phyloP scores from a whole-genome alignment of 2,797 vertebrate genomes.

The Myioborus melanocephalus region DNA sequence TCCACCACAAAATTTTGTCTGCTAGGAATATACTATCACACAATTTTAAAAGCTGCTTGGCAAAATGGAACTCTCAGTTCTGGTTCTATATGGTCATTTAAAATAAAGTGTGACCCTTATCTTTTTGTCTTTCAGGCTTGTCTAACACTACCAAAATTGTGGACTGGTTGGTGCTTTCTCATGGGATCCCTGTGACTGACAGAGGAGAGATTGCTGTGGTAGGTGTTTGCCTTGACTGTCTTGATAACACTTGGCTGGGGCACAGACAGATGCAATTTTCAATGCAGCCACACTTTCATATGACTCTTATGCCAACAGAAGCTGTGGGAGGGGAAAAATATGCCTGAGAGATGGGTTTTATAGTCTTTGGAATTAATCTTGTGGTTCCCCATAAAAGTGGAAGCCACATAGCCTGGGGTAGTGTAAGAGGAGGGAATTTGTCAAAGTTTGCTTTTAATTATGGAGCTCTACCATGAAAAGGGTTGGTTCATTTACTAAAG shows the following conservation, averaged over 20 bases:
- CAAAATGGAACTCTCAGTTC: background rate
- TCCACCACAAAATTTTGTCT: background rate
- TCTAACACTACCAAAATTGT: background rate
- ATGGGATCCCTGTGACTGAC: slow-evolving; percentile 15
- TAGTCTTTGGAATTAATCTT: background rate
- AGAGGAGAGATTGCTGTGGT: slow-evolving; percentile 50
- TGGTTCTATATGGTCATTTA: background rate
- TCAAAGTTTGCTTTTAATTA: slow-evolving; percentile 8
- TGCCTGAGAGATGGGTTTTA: background rate
- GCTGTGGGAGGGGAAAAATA: too few species aligned
- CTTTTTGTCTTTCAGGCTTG: slow-evolving; percentile 21
- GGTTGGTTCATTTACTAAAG: background rate
- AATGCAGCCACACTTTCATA: background rate
- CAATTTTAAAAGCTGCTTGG: background rate
- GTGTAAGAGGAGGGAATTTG: background rate
- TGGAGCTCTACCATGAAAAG: background rate
- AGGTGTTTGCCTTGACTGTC: slow-evolving; percentile 14
- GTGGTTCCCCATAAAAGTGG: background rate
- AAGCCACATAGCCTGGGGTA: background rate
- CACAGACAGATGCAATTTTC: background rate
- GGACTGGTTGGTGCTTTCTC: slow-evolving; percentile 30
- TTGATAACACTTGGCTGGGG: background rate
- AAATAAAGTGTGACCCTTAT: background rate
- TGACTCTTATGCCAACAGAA: background rate
- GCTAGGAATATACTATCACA: background rate